These are phyloP conservation scores for Chloropsis cyanopogon DNA, from an alignment of 2,113 vertebrate species.

Conservation along the genomic window DNA sequence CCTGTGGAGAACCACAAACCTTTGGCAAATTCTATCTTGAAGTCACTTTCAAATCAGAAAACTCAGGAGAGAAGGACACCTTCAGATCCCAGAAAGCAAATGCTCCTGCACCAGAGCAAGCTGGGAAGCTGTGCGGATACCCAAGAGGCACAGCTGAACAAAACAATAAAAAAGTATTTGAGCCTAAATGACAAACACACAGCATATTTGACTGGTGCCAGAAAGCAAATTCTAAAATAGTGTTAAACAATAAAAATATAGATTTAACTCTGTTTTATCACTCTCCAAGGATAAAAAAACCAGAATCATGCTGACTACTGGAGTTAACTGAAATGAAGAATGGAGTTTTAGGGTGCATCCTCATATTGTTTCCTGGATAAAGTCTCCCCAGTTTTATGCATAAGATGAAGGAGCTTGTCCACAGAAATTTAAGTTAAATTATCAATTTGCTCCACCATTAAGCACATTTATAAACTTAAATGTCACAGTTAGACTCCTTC, in stretches of 20 bases:
- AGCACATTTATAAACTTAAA: background rate
- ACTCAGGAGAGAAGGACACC: background rate
- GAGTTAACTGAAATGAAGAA: background rate
- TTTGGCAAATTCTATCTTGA: background rate
- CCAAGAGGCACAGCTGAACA: background rate
- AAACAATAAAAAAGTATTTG: background rate
- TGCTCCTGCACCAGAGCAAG: background rate
- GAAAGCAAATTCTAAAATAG: background rate
- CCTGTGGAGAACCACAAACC: background rate
- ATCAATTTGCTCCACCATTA: background rate
- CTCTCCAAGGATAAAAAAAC: background rate
- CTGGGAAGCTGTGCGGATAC: background rate
- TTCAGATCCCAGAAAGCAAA: background rate
- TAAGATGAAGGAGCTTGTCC: background rate
- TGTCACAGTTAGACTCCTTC: background rate
- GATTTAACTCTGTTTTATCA: background rate
- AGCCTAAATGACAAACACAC: background rate
- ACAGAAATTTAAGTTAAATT: background rate
- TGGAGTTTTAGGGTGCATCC: background rate
- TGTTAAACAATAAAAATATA: background rate
- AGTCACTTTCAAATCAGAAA: background rate
- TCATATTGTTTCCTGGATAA: background rate
- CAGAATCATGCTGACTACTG: background rate
- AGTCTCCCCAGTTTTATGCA: background rate
- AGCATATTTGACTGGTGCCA: background rate